These are phyloP conservation scores for Erebia ligea DNA, from an alignment of 2,888 invertebrate species.

Conservation along the genomic window DNA sequence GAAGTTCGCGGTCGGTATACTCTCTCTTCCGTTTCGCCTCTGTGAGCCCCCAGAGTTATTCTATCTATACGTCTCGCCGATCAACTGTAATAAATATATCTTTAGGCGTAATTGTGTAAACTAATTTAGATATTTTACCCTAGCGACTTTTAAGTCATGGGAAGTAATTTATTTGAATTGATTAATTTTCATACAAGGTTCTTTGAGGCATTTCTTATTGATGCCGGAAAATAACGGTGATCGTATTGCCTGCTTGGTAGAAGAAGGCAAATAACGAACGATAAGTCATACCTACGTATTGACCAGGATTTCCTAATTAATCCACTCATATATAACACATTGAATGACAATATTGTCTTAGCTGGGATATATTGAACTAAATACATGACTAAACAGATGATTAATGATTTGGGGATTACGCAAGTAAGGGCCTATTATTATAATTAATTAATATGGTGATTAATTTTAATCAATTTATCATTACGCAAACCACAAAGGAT, in stretches of 20 bases:
- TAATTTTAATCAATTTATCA: slow-evolving; percentile 32
- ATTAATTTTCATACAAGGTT: too few species aligned
- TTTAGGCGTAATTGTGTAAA: too few species aligned
- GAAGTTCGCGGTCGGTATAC: too few species aligned
- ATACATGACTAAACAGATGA: slow-evolving; percentile 46
- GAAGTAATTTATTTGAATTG: too few species aligned
- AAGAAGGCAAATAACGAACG: slow-evolving; percentile 1
- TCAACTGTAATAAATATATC: too few species aligned
- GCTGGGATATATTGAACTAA: slow-evolving; percentile 44
- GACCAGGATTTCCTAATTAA: slow-evolving; percentile 41
- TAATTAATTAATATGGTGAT: slow-evolving; percentile 37
- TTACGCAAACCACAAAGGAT: slow-evolving; percentile 5
- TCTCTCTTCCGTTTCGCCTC: too few species aligned
- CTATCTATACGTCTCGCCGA: too few species aligned
- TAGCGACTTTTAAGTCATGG: too few species aligned
- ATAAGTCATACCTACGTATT: slow-evolving; percentile 16
- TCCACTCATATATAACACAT: slow-evolving; percentile 41
- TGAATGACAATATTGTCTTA: slow-evolving; percentile 47
- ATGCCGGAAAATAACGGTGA: not conserved
- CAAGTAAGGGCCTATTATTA: slow-evolving; percentile 34
- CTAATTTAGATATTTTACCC: too few species aligned
- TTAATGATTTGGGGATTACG: slow-evolving; percentile 43
- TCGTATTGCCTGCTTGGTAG: not conserved
- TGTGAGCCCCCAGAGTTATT: too few species aligned
- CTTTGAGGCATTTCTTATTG: not conserved